Conservation (phyloP, 2,888 invertebrate species). For the Cynaeus angustus region DNA sequence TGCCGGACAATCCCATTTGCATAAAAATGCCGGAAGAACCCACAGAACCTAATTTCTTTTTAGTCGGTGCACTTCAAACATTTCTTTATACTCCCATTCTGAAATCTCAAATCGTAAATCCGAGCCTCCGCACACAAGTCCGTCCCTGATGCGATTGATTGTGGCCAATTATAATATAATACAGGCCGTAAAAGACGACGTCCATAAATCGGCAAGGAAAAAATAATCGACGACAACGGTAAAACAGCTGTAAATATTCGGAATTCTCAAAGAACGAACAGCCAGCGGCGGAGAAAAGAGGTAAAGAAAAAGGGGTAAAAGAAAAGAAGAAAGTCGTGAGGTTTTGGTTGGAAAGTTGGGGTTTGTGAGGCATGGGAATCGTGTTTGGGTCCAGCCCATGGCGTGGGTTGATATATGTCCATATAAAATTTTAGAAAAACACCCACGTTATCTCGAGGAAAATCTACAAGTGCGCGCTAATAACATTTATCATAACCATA, state of each 20-base stretch:
- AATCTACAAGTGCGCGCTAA: conserved; percentile 49
- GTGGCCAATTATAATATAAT: conserved; percentile 33
- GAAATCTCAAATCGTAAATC: conserved; percentile 18
- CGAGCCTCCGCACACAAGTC: conserved; percentile 13
- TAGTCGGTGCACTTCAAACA: conserved; percentile 20
- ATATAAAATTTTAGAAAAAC: conserved; percentile 42
- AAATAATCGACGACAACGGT: conserved; percentile 36
- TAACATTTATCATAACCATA: conserved; percentile 49
- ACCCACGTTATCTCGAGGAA: conserved; percentile 45
- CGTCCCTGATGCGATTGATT: conserved; percentile 20
- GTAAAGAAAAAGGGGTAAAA: no score
- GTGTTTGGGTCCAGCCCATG: not conserved
- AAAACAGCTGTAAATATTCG: conserved; percentile 36
- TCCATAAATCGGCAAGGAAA: conserved; percentile 12
- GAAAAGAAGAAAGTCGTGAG: no score
- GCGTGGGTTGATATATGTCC: conserved; percentile 41
- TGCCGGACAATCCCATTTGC: not conserved
- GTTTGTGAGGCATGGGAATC: not conserved
- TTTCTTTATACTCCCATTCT: conserved; percentile 1
- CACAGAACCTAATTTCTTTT: not conserved
- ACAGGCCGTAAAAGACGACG: conserved; percentile 27
- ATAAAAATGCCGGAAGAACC: not conserved
- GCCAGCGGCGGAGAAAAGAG: conserved; percentile 1
- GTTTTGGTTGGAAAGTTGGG: no score
- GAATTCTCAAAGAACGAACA: conserved; percentile 9